phyloP scores from a whole-genome alignment of 37 sponge, comb jelly and placozoan genomes.

The Spongilla lacustris region DNA sequence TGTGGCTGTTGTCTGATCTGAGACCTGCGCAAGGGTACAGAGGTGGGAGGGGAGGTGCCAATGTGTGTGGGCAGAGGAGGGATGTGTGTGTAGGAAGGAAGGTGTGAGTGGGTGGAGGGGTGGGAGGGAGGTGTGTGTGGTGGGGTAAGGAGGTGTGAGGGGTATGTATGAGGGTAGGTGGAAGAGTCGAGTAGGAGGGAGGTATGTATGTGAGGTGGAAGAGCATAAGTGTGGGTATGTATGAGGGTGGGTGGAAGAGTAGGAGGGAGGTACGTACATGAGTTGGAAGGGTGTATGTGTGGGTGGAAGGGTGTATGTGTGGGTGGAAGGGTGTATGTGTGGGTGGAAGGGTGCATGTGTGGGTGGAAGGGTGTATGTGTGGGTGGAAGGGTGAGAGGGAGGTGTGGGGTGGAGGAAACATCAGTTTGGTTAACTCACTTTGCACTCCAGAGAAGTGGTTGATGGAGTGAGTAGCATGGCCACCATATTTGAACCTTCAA shows the following conservation, averaged over 20 bases:
- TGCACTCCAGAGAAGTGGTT: background rate
- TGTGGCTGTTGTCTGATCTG: too few species aligned
- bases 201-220: conserved; percentile 3
- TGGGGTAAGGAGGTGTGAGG: background rate
- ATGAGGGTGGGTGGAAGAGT: background rate
- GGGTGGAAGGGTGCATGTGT: background rate
- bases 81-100: background rate
- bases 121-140: background rate
- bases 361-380: background rate
- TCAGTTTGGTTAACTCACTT: background rate
- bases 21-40: too few species aligned
- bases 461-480: background rate
- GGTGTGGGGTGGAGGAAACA: background rate
- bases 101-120: background rate
- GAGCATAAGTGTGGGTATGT: background rate
- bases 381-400: background rate
- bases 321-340: background rate
- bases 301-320: background rate
- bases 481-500: background rate
- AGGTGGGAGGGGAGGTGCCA: background rate
- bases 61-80: too few species aligned
- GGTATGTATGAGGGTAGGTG: background rate
- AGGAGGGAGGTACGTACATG: background rate
- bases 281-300: background rate
- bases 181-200: conserved; percentile 13